phyloP scores from a whole-genome alignment of 2,113 vertebrate genomes.

The Ctenodactylus gundi region DNA sequence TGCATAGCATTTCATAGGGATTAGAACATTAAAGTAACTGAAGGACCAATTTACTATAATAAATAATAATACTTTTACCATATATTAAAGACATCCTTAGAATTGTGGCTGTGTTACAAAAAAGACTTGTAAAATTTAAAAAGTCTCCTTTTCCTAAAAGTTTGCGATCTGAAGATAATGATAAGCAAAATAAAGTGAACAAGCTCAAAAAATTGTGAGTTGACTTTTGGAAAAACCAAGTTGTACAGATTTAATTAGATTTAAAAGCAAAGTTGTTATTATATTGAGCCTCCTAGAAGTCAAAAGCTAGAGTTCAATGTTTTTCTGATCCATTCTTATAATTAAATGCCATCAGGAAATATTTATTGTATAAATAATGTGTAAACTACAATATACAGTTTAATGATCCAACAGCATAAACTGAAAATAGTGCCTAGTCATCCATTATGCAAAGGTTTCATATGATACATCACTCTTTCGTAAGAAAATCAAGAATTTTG shows the following conservation, averaged over 20 bases:
- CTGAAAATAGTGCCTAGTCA: conserved; percentile 6
- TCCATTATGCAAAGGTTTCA: conserved; percentile 33
- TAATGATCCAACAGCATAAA: conserved; percentile 31
- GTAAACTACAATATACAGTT: not conserved
- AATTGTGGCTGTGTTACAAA: not conserved
- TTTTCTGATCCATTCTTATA: not conserved
- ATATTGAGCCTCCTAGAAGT: not conserved
- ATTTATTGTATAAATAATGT: not conserved
- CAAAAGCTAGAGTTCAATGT: not conserved
- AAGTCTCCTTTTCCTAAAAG: not conserved
- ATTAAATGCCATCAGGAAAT: not conserved
- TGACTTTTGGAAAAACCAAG: not conserved
- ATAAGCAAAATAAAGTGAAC: not conserved
- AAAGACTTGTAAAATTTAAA: not conserved
- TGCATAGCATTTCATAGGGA: not conserved
- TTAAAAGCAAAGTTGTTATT: not conserved
- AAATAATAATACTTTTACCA: not conserved
- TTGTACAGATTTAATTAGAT: not conserved
- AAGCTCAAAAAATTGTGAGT: not conserved
- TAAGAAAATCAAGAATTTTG: not conserved
- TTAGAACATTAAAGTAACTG: not conserved
- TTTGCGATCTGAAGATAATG: not conserved
- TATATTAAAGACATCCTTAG: not conserved
- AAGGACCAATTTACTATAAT: not conserved
- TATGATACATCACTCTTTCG: not conserved